phyloP scores from a whole-genome alignment of 1,140 invertebrate genomes.

The Drosophila obscura region DNA sequence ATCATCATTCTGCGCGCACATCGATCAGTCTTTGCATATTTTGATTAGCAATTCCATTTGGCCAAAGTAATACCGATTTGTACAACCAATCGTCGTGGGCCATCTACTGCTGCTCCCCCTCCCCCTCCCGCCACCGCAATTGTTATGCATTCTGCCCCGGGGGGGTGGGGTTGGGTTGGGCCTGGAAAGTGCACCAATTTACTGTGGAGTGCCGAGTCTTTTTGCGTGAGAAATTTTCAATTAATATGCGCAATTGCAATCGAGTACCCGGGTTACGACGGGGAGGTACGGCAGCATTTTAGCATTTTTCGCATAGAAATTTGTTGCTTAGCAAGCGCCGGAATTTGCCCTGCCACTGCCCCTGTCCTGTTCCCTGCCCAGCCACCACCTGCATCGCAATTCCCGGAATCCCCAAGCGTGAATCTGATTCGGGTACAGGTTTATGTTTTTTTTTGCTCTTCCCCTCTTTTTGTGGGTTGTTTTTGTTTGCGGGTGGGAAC shows the following conservation, averaged over 20 bases:
- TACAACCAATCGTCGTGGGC: constrained; percentile 14
- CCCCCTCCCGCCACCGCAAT: background rate
- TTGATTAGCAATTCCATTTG: constrained; percentile 59
- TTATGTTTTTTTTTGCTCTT: constrained; percentile 47
- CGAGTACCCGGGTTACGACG: background rate
- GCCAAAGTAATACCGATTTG: constrained; percentile 53
- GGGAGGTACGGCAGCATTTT: constrained; percentile 40
- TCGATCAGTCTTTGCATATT: constrained; percentile 18
- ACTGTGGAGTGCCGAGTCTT: constrained; percentile 20
- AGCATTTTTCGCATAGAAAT: constrained; percentile 69
- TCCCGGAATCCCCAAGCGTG: constrained; percentile 14
- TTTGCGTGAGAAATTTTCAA: constrained; percentile 75
- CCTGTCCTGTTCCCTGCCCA: too few species aligned
- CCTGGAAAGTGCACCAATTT: constrained; percentile 24
- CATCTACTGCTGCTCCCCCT: background rate
- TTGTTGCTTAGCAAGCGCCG: constrained; percentile 28
- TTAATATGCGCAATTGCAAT: constrained; percentile 75
- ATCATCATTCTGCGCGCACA: background rate
- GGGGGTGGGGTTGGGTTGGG: background rate
- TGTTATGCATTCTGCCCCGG: constrained; percentile 39
- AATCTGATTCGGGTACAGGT: constrained; percentile 26
- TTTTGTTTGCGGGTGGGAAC: constrained; percentile 7
- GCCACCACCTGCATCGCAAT: background rate
- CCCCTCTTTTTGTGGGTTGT: background rate
- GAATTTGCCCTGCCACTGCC: constrained; percentile 1